Conservation (phyloP, 2,797 vertebrate species). For the Esox masquinongy region DNA sequence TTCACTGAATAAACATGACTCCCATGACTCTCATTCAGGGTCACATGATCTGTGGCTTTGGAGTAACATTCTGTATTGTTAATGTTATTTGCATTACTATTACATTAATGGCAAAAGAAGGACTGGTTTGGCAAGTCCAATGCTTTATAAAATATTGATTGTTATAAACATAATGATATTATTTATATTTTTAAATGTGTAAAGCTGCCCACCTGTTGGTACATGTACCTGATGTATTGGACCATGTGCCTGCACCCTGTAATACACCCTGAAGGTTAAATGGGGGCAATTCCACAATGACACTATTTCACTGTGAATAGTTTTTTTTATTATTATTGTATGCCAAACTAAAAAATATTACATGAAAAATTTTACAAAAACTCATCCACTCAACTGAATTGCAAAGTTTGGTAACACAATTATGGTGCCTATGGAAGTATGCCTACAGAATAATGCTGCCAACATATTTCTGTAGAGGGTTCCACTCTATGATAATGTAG, state of each 20-base stretch:
- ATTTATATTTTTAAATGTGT: not conserved
- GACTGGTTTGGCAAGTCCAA: not conserved
- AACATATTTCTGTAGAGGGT: too few species aligned
- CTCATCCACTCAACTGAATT: too few species aligned
- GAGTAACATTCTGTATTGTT: not conserved
- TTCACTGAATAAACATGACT: not conserved
- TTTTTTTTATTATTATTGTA: too few species aligned
- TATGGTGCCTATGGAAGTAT: too few species aligned
- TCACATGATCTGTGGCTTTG: not conserved
- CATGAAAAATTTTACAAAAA: too few species aligned
- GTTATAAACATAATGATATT: not conserved
- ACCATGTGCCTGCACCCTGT: not conserved
- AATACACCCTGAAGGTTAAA: too few species aligned
- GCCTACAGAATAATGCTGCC: too few species aligned
- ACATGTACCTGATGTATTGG: not conserved
- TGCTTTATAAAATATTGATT: not conserved
- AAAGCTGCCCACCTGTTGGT: not conserved
- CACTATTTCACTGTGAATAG: not conserved
- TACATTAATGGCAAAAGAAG: not conserved
- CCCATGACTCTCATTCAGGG: not conserved
- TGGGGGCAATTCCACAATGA: not conserved
- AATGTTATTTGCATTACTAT: not conserved
- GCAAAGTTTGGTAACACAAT: too few species aligned
- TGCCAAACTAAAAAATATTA: too few species aligned
- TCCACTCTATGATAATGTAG: too few species aligned